Percentiles rank a stretch among this genome's conserved stretches.
Evolutionary conservation across 1,140 invertebrate species (phyloP).

Genomic region (Galendromus occidentalis): DNA sequence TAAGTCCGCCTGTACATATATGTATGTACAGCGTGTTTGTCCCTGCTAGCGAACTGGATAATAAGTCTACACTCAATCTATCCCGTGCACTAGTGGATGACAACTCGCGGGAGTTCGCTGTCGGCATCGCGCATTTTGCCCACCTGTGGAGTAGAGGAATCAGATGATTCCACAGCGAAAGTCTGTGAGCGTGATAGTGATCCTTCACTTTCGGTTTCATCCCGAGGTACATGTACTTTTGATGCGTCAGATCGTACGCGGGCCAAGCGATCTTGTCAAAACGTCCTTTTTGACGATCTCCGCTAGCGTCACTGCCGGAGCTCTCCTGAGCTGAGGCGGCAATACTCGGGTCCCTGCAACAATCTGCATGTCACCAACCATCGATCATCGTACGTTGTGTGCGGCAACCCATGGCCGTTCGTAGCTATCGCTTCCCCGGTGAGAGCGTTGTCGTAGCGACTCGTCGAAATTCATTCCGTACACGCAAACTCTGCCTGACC

Average conservation of each 20-base stretch:
- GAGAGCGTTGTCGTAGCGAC: too few species aligned
- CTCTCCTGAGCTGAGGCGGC: background rate
- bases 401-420: too few species aligned
- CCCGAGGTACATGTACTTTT: conserved; percentile 53
- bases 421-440: too few species aligned
- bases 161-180: conserved; percentile 86
- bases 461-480: too few species aligned
- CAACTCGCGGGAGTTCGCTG: background rate
- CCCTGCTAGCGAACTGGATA: background rate
- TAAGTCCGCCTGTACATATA: too few species aligned
- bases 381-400: too few species aligned
- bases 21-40: too few species aligned
- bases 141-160: conserved; percentile 76
- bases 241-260: conserved; percentile 69
- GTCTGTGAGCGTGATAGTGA: conserved; percentile 76
- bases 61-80: background rate
- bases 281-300: background rate
- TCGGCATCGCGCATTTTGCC: conserved; percentile 27
- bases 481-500: too few species aligned
- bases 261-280: conserved; percentile 49
- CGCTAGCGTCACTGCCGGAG: conserved; percentile 9
- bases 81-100: background rate
- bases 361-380: too few species aligned
- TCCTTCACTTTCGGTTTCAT: conserved; percentile 54
- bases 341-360: conserved; percentile 3